Evolutionary conservation across 2,888 invertebrate genomes (phyloP), one percentile per base, ranked within the genome.

Genomic region (Andrena marginata): DNA sequence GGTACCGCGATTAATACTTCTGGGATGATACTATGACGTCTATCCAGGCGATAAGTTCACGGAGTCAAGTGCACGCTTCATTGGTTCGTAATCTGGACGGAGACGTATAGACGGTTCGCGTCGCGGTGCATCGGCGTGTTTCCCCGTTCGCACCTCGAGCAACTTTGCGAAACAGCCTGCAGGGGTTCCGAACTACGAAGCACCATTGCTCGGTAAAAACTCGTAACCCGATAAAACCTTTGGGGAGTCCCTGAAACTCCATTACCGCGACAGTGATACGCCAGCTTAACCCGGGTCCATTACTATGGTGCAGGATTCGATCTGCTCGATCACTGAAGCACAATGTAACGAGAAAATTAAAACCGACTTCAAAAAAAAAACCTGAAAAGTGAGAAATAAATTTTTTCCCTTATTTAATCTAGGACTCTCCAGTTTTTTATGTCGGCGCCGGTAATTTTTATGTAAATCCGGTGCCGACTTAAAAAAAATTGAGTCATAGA

Each of bases 1-100:
- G n/a, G 54, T 54, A 16, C 29, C 2, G 23, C 29, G 59, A 31
- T 2, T 7, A 49, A 71, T 23, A 13, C 33, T 59, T 33, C 10
- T 31, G 29, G 42, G 48, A 56, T 54, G 54, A 8, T 42, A 60
- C 31, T 29, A 20, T 68, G 74, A 67, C 75, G 72, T 85, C 72
- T 69, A 75, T 82, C 65, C 69, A 35, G 33, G 31, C 64, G 67
- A 70, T 71, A 76, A 84, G 81, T 87, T 87, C 84, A 74, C 59
- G 42, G 29, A 82, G 80, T 84, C 78, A 79, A 82, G 78, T 82
- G 79, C 79, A 81, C 76, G 85, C 67, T 84, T 87, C 77, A 83
- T 60, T 70, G 77, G 65, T 64, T 79, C 73, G 69, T 79, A 74
- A 72, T 69, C 77, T 42, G 74, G 48, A 29, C 68, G 16, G 26